phyloP scores from a whole-genome alignment of 2,888 invertebrate species.

The Polydrusus tereticollis region DNA sequence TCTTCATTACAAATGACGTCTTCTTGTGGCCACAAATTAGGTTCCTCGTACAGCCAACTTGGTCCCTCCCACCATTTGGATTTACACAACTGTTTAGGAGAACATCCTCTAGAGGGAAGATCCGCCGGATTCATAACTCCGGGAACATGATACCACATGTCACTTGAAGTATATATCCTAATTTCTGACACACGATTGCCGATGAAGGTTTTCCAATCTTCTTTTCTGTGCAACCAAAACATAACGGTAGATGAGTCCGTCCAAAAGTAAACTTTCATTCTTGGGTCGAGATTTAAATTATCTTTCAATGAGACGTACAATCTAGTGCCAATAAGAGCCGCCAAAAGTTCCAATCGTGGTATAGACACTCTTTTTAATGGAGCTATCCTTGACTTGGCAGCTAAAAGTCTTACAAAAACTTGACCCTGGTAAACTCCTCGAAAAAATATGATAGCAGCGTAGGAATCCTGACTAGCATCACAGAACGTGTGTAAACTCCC shows the following conservation, averaged over 20 bases:
- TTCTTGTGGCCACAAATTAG: slow-evolving; percentile 20
- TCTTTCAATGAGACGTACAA: neutral
- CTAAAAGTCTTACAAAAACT: slow-evolving; percentile 1
- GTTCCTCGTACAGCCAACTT: slow-evolving; percentile 52
- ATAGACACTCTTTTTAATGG: slow-evolving; percentile 29
- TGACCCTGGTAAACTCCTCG: neutral
- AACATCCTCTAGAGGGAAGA: slow-evolving; percentile 58
- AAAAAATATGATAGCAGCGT: slow-evolving; percentile 20
- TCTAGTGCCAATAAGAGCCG: neutral
- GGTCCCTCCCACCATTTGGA: slow-evolving; percentile 60
- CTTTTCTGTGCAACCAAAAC: slow-evolving; percentile 53
- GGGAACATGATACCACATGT: slow-evolving; percentile 57
- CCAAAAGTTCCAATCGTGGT: slow-evolving; percentile 20
- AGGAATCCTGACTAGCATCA: slow-evolving; percentile 22
- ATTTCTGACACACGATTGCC: slow-evolving; percentile 57
- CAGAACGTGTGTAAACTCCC: neutral
- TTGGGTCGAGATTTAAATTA: neutral
- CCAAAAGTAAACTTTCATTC: slow-evolving; percentile 7
- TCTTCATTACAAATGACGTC: slow-evolving; percentile 15
- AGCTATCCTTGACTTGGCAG: slow-evolving; percentile 30
- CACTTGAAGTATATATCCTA: slow-evolving; percentile 16
- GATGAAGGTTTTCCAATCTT: slow-evolving; percentile 55
- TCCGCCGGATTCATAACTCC: slow-evolving; percentile 58
- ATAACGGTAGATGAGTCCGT: slow-evolving; percentile 55
- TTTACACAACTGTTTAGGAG: slow-evolving; percentile 51